phyloP scores from a whole-genome alignment of 2,797 vertebrate species.

The Labeo calbasu region DNA sequence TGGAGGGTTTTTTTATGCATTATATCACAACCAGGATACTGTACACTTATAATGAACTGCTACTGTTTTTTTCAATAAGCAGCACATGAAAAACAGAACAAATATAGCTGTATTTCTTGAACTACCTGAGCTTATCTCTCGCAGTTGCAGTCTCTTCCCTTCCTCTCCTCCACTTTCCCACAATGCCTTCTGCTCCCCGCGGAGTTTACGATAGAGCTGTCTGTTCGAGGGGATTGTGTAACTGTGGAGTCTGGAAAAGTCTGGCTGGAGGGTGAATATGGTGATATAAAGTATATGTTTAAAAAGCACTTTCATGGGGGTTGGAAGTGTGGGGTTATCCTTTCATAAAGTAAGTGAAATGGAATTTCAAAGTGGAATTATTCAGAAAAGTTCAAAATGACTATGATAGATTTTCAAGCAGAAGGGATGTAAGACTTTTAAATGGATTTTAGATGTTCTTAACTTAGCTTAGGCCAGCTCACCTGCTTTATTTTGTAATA shows the following conservation, averaged over 20 bases:
- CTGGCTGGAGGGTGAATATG: conserved; percentile 36
- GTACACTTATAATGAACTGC: conserved; percentile 47
- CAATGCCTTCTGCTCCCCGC: conserved; percentile 10
- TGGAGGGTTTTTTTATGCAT: background rate
- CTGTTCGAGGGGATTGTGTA: conserved; percentile 25
- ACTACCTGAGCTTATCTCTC: conserved; percentile 22
- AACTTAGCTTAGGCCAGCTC: background rate
- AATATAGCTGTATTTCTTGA: conserved; percentile 9
- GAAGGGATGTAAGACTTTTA: conserved; percentile 13
- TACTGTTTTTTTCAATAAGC: conserved; percentile 36
- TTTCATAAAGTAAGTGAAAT: conserved; percentile 29
- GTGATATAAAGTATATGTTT: conserved; percentile 39
- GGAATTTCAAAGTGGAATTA: conserved; percentile 26
- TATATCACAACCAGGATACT: conserved; percentile 42
- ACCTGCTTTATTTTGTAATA: background rate
- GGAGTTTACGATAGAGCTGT: conserved; percentile 35
- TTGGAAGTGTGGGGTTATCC: conserved; percentile 13
- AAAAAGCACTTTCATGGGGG: conserved; percentile 31
- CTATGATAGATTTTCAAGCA: conserved; percentile 23
- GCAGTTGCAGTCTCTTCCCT: background rate
- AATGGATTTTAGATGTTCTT: conserved; percentile 24
- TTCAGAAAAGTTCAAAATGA: conserved; percentile 12
- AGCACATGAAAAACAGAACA: conserved; percentile 23
- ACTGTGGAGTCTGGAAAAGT: conserved; percentile 24
- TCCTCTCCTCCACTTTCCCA: conserved; percentile 12